A percentile compares a stretch with the other conserved stretches of the same genome.
Conservation (phyloP, 1,140 invertebrate species). For the Dendrolimus kikuchii region DNA sequence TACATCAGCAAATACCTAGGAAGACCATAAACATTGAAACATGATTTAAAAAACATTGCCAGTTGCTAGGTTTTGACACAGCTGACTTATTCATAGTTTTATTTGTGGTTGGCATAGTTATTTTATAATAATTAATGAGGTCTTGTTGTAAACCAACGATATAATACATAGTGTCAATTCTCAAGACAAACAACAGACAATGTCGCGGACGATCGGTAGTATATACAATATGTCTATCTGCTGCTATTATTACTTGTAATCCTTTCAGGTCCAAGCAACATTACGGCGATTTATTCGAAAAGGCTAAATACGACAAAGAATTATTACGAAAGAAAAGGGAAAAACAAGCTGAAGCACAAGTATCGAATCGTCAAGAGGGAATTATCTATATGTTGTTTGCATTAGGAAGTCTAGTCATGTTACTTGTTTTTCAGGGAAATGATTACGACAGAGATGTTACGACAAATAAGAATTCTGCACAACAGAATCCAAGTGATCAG, state of each 20-base stretch:
- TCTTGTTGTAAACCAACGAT: background rate
- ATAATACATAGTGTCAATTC: slow-evolving; percentile 3
- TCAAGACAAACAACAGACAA: background rate
- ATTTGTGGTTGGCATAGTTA: too few relatives aligned
- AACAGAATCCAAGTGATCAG: slow-evolving; percentile 6
- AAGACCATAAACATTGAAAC: too few relatives aligned
- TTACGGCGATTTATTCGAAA: slow-evolving; percentile 45
- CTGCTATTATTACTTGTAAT: slow-evolving; percentile 49
- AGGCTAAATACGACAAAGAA: slow-evolving; percentile 36
- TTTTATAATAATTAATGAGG: background rate
- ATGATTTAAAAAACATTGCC: too few relatives aligned
- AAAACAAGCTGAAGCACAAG: slow-evolving; percentile 17
- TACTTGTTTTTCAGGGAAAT: slow-evolving; percentile 28
- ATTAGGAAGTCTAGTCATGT: slow-evolving; percentile 25
- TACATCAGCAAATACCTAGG: too few relatives aligned
- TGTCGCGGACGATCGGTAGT: background rate
- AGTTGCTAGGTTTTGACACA: too few relatives aligned
- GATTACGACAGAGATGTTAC: slow-evolving; percentile 38
- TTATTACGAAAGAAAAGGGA: slow-evolving; percentile 23
- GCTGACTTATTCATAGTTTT: too few relatives aligned
- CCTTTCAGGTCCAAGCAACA: slow-evolving; percentile 55
- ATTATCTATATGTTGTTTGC: slow-evolving; percentile 29
- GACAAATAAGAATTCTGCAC: slow-evolving; percentile 3
- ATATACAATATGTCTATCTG: slow-evolving; percentile 12
- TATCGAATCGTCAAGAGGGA: slow-evolving; percentile 29